Conservation (phyloP, 2,113 vertebrate genomes). For the Amblyopsis rosae region DNA sequence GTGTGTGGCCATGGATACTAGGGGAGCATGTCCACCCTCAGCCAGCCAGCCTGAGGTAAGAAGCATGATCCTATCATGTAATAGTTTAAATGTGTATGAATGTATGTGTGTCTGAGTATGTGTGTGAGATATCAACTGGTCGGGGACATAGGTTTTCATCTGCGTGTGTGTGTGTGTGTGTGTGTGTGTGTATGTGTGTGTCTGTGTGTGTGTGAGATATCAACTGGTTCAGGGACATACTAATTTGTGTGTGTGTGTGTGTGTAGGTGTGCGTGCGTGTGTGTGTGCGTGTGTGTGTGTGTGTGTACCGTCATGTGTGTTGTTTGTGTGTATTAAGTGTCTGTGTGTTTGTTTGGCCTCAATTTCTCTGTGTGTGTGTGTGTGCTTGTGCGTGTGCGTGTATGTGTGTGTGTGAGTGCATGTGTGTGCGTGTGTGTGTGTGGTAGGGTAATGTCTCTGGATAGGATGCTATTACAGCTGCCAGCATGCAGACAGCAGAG, state of each 20-base stretch:
- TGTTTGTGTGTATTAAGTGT: constrained; percentile 4
- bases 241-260: constrained; percentile 13
- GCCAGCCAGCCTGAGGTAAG: constrained; percentile 51
- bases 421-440: background rate
- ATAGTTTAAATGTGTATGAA: background rate
- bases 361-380: constrained; percentile 4
- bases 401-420: background rate
- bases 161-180: constrained; percentile 17
- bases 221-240: background rate
- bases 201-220: background rate
- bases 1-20: constrained; percentile 51
- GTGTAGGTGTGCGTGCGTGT: background rate
- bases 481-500: constrained; percentile 52
- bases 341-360: constrained; percentile 7
- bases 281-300: constrained; percentile 7
- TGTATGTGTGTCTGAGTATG: constrained; percentile 1
- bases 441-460: constrained; percentile 32
- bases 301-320: constrained; percentile 6
- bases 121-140: background rate
- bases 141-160: background rate
- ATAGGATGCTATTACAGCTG: constrained; percentile 53
- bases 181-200: constrained; percentile 6
- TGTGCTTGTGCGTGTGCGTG: background rate
- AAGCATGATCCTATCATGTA: background rate
- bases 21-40: constrained; percentile 31